Evolutionary conservation across 1,140 invertebrate genomes (phyloP).

Genomic region (Stegodyphus dumicola): DNA sequence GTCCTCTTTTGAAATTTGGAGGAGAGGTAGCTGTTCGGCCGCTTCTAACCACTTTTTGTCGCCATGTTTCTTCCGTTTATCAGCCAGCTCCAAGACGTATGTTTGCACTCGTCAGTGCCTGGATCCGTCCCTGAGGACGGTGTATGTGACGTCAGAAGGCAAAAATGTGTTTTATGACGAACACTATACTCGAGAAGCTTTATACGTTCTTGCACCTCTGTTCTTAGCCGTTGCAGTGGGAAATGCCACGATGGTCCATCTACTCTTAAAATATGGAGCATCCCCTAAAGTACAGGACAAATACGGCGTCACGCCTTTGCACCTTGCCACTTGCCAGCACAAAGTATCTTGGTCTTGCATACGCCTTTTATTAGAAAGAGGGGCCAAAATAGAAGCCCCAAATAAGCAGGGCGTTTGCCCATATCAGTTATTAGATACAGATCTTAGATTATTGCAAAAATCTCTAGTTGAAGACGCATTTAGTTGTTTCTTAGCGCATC

Average conservation of each 20-base stretch:
- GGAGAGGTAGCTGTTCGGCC: slow-evolving; percentile 37
- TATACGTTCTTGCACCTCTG: slow-evolving; percentile 72
- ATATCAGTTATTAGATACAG: slow-evolving; percentile 64
- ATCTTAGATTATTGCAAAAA: slow-evolving; percentile 70
- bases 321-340: slow-evolving; percentile 71
- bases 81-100: not conserved
- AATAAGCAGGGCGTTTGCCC: slow-evolving; percentile 70
- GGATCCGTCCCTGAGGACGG: slow-evolving; percentile 62
- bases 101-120: slow-evolving; percentile 37
- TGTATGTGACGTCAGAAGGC: slow-evolving; percentile 63
- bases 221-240: slow-evolving; percentile 72
- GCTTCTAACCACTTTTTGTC: slow-evolving; percentile 47
- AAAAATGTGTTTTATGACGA: slow-evolving; percentile 66
- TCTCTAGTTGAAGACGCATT: slow-evolving; percentile 68
- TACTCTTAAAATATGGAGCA: slow-evolving; percentile 73
- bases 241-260: slow-evolving; percentile 70
- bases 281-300: slow-evolving; percentile 69
- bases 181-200: slow-evolving; percentile 70
- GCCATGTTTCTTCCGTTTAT: slow-evolving; percentile 6
- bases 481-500: slow-evolving; percentile 40
- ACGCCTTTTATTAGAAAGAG: slow-evolving; percentile 68
- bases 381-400: slow-evolving; percentile 68
- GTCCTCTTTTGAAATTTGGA: not conserved
- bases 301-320: slow-evolving; percentile 73
- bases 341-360: slow-evolving; percentile 72